phyloP scores from a whole-genome alignment of 2,113 vertebrate genomes.

The Promerops cafer region DNA sequence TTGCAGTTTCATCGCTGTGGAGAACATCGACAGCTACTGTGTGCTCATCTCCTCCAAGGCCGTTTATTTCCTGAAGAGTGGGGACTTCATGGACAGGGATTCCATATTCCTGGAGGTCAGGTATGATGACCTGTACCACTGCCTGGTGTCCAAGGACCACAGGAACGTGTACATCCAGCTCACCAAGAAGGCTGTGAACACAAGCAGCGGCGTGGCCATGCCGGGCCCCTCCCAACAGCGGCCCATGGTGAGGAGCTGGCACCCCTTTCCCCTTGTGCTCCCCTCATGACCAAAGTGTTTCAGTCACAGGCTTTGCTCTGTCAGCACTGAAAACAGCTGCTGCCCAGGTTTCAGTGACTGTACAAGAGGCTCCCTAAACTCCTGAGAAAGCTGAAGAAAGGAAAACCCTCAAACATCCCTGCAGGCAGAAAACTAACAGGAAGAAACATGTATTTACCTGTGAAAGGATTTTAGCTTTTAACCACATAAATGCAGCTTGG shows the following conservation, averaged over 20 bases:
- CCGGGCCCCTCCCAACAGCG: conserved; percentile 94
- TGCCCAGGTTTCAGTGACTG: background rate
- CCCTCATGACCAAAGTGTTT: background rate
- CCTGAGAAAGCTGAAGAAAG: background rate
- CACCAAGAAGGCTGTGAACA: conserved; percentile 91
- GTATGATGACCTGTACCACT: conserved; percentile 95
- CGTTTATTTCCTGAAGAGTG: conserved; percentile 90
- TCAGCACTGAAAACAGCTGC: background rate
- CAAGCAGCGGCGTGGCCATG: conserved; percentile 88
- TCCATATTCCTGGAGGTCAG: conserved; percentile 95
- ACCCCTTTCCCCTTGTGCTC: background rate
- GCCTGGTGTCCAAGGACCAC: conserved; percentile 94
- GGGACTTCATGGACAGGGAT: conserved; percentile 85
- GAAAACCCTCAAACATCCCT: background rate
- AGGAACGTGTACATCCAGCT: conserved; percentile 94
- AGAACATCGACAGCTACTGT: conserved; percentile 88
- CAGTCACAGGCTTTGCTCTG: background rate
- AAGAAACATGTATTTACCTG: background rate
- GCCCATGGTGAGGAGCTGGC: conserved; percentile 84
- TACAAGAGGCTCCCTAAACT: background rate
- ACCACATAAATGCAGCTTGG: background rate
- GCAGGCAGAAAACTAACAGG: background rate
- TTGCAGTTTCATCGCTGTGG: conserved; percentile 90
- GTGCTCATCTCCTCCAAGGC: conserved; percentile 96
- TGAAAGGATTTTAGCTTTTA: background rate